A percentile compares a stretch with the other conserved stretches of the same genome.
These are phyloP conservation scores for Taeniopygia guttata DNA, from an alignment of 2,797 vertebrate genomes.

Conservation along the genomic window DNA sequence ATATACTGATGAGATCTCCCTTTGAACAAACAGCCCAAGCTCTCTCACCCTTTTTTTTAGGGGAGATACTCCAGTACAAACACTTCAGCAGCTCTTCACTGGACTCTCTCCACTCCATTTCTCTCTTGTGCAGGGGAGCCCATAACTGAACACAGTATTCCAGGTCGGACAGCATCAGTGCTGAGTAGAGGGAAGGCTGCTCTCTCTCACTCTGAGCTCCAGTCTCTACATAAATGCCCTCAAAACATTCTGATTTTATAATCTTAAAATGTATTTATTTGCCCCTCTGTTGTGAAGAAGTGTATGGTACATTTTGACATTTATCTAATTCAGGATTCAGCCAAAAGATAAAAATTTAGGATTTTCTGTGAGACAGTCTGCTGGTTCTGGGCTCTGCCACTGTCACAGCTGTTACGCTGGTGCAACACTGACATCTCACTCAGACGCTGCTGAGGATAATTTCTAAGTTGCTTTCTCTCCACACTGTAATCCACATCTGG, in stretches of 20 bases:
- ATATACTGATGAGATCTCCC: neutral
- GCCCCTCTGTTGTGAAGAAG: neutral
- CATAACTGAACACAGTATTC: neutral
- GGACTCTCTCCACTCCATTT: neutral
- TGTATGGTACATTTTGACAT: neutral
- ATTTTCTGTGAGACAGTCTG: neutral
- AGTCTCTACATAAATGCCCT: neutral
- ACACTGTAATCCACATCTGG: neutral
- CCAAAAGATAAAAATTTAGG: neutral
- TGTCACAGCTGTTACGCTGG: neutral
- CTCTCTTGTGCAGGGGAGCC: neutral
- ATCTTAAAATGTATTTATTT: neutral
- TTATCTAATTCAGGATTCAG: neutral
- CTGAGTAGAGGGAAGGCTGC: neutral
- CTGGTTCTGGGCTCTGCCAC: neutral
- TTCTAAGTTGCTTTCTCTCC: neutral
- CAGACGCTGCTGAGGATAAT: neutral
- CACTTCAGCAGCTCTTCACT: neutral
- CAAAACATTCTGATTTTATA: neutral
- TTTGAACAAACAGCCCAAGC: neutral
- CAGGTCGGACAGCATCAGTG: neutral
- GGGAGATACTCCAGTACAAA: neutral
- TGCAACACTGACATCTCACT: neutral
- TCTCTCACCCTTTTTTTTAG: neutral
- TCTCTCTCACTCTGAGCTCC: neutral